Conservation (phyloP, 2,797 vertebrate species). For the Neosilurus mollespiculum region DNA sequence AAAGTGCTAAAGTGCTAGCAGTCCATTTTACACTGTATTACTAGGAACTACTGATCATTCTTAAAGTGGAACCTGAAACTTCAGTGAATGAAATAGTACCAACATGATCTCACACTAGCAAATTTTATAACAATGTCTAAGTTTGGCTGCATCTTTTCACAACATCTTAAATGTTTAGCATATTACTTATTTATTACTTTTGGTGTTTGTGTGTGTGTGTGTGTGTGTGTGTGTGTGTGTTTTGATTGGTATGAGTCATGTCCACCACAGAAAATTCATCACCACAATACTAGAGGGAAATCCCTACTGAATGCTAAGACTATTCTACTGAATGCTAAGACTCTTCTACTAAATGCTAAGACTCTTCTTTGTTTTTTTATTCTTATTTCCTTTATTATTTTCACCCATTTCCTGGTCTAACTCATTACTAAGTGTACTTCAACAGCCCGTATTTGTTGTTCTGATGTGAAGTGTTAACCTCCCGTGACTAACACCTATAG, state of each 20-base stretch:
- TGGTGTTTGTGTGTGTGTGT: too few species aligned
- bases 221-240: too few species aligned
- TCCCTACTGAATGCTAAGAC: background rate
- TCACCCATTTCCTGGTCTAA: background rate
- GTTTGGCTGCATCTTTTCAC: too few species aligned
- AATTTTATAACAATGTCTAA: background rate
- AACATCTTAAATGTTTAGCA: too few species aligned
- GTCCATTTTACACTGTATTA: constrained; percentile 7
- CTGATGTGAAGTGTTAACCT: background rate
- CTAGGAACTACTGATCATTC: background rate
- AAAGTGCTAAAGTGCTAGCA: constrained; percentile 14
- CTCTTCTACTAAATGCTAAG: background rate
- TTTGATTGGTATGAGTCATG: background rate
- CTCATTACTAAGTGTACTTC: background rate
- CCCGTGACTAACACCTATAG: background rate
- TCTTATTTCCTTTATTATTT: background rate
- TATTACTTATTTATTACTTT: too few species aligned
- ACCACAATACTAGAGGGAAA: background rate
- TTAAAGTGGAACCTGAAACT: background rate
- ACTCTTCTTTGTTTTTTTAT: background rate
- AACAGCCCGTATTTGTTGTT: background rate
- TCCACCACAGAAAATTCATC: background rate
- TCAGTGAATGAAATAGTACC: background rate
- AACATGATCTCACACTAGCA: background rate
- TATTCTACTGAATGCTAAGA: background rate